A percentile compares a stretch with the other conserved stretches of the same genome.
phyloP scores from a whole-genome alignment of 2,888 invertebrate genomes.

The Seladonia tumulorum region DNA sequence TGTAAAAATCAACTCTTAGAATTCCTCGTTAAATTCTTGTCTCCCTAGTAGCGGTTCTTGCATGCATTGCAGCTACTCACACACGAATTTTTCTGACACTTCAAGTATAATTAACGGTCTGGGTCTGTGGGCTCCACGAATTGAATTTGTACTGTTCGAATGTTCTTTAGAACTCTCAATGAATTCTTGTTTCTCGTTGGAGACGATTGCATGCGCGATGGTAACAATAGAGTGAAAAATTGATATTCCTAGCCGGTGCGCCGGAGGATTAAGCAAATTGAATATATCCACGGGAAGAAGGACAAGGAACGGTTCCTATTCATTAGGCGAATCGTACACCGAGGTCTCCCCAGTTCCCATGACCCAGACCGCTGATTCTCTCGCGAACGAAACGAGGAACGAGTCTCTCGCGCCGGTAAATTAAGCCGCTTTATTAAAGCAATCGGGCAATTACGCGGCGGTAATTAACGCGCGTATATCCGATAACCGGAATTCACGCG shows the following conservation, averaged over 20 bases:
- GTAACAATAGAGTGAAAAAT: not conserved
- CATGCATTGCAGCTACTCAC: no score
- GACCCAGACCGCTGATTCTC: not conserved
- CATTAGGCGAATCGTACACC: not conserved
- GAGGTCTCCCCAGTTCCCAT: not conserved
- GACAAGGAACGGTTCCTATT: not conserved
- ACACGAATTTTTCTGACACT: no score
- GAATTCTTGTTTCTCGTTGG: no score
- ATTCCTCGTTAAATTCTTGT: no score
- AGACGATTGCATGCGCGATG: no score
- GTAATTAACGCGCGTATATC: conserved; percentile 36
- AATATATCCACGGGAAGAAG: not conserved
- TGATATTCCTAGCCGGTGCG: not conserved
- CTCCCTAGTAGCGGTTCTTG: no score
- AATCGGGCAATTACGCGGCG: conserved; percentile 26
- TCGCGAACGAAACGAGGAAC: not conserved
- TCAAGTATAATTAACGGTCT: no score
- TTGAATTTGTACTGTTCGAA: not conserved
- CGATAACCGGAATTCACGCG: conserved; percentile 49
- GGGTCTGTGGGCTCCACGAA: no score
- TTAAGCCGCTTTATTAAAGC: not conserved
- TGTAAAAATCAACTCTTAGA: not conserved
- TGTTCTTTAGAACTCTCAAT: not conserved
- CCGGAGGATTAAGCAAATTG: not conserved
- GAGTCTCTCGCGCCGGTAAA: not conserved